Evolutionary conservation across 2,113 vertebrate species (phyloP), one percentile per base, ranked within the genome.

Genomic region (Nibea albiflora): DNA sequence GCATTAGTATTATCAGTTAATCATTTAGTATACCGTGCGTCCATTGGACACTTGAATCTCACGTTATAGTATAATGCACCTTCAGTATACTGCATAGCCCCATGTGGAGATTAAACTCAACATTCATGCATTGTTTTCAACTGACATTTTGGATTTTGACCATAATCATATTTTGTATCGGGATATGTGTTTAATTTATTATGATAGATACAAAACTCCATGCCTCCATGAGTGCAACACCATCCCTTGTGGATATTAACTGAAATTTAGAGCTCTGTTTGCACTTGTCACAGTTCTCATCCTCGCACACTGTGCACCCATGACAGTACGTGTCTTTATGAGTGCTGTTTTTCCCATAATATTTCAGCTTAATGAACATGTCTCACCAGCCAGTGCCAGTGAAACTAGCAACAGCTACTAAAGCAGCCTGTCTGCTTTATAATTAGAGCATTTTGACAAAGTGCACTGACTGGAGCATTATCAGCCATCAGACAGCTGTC

Each of bases 361-460:
- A n/a, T 58, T 73, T 58, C 16, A 12, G 31, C 20, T 47, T 39
- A 47, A 80, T 52, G 54, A 78, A 44, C 35, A 46, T 8, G 15
- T 53, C 31, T 53, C 52, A 39, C n/a, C 14, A 26, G 10, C 62
- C 14, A 26, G 10, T 56, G 24, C 50, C 31, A 68, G 2, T 72
- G 52, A 67, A 56, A 53, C 68, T 31, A 64, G 58, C 39, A 73
- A 42, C 26, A 82, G 24, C 60, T 22, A 16, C 68, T 47, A 64
- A 63, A 35, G 24, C 22, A 56, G 65, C 53, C 10, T 49, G 64
- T 20, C 66, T 57, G 53, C 50, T 70, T 5, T 42, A 53, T 57
- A 71, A 85, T 80, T 68, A 65, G 31, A 65, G 28, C 50, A 46
- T 82, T 80, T 52, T 62, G 52, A 56, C 60, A 78, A 79, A 50